Conservation (phyloP, 2,888 invertebrate species). For the Meloe dianella region DNA sequence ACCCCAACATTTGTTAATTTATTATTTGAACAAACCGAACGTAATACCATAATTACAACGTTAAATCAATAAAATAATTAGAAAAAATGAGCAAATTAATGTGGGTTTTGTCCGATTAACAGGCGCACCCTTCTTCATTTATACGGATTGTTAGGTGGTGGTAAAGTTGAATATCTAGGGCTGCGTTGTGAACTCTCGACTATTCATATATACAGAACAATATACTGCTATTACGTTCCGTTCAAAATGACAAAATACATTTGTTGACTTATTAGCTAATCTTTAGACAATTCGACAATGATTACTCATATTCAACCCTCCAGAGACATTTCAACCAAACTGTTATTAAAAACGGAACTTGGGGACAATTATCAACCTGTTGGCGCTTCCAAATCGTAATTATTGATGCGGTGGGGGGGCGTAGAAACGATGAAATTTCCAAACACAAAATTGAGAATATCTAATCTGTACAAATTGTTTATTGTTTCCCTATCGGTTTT, state of each 20-base stretch:
- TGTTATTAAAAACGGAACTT: constrained; percentile 29
- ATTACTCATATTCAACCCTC: constrained; percentile 52
- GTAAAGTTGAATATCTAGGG: constrained; percentile 19
- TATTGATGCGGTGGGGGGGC: not conserved
- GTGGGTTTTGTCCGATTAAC: not conserved
- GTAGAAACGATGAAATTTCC: not conserved
- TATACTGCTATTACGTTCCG: constrained; percentile 47
- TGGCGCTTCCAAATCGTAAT: no score
- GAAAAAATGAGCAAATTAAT: not conserved
- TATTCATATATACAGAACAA: constrained; percentile 41
- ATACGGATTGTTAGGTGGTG: constrained; percentile 34
- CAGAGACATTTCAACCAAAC: constrained; percentile 37
- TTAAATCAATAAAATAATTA: not conserved
- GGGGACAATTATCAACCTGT: constrained; percentile 32
- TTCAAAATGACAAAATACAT: constrained; percentile 49
- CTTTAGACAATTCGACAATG: constrained; percentile 55
- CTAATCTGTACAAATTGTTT: no score
- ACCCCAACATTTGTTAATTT: constrained; percentile 53
- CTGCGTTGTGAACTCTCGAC: constrained; percentile 6
- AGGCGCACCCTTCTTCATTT: constrained; percentile 25
- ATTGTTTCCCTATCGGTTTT: no score
- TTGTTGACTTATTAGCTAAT: constrained; percentile 59
- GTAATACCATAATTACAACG: constrained; percentile 41
- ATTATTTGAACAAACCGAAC: constrained; percentile 48
- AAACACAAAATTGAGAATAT: no score